These are phyloP conservation scores for Diplazon laetatorius DNA, from an alignment of 2,888 invertebrate species.

Conservation along the genomic window DNA sequence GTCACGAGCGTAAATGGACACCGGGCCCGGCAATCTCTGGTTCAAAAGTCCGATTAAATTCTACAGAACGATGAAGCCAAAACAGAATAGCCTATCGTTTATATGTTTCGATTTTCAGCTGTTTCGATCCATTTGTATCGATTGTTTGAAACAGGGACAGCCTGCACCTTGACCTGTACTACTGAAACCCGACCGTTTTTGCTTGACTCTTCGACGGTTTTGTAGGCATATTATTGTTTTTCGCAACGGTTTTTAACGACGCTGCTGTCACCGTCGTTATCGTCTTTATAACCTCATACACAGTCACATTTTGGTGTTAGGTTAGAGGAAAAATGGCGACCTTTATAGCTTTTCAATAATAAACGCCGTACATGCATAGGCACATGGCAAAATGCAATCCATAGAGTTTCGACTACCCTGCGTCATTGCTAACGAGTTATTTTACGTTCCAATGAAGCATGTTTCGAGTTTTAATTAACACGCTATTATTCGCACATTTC, in stretches of 20 bases:
- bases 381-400: background rate
- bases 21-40: background rate
- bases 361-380: constrained; percentile 15
- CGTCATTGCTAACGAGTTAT: background rate
- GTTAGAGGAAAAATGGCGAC: constrained; percentile 42
- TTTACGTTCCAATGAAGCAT: background rate
- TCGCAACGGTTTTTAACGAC: constrained; percentile 37
- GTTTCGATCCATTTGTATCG: background rate
- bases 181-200: constrained; percentile 41
- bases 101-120: background rate
- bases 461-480: background rate
- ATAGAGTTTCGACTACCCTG: constrained; percentile 3
- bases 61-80: background rate
- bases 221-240: constrained; percentile 27
- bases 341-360: constrained; percentile 47
- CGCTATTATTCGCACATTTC: background rate
- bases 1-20: constrained; percentile 20
- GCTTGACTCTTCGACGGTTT: constrained; percentile 32
- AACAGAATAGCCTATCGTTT: too few species aligned
- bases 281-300: constrained; percentile 20
- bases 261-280: constrained; percentile 49
- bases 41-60: background rate
- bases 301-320: background rate
- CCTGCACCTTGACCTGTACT: constrained; percentile 27
- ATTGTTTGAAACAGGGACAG: background rate